phyloP scores from a whole-genome alignment of 1,140 invertebrate species.

The Trichonephila clavipes region DNA sequence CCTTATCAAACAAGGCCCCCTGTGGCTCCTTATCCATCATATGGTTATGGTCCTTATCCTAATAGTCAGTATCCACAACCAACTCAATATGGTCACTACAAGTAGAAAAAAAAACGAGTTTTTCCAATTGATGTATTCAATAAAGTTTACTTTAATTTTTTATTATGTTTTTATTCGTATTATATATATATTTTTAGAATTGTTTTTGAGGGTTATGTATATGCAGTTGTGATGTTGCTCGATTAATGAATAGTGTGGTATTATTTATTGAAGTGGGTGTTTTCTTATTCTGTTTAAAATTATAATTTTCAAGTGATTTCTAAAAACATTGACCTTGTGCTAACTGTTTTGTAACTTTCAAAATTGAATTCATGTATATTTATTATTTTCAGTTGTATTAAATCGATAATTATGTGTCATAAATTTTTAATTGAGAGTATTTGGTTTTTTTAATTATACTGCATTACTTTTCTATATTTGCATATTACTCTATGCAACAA shows the following conservation, averaged over 20 bases:
- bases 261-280: neutral
- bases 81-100: slow-evolving; percentile 13
- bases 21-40: neutral
- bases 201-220: neutral
- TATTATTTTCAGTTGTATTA: too few species aligned
- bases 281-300: neutral
- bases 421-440: too few species aligned
- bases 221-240: neutral
- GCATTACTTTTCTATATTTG: too few species aligned
- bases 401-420: too few species aligned
- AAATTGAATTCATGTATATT: too few species aligned
- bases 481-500: too few species aligned
- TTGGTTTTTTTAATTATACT: too few species aligned
- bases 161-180: neutral
- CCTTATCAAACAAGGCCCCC: neutral
- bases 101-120: neutral
- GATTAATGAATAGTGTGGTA: neutral
- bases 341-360: too few species aligned
- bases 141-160: neutral
- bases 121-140: neutral
- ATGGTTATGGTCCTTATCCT: neutral
- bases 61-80: slow-evolving; percentile 29
- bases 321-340: too few species aligned
- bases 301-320: neutral
- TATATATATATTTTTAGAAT: neutral